Evolutionary conservation across 2,797 vertebrate genomes (phyloP), one percentile per base, ranked within the genome.

Genomic region (Mus spretus): DNA sequence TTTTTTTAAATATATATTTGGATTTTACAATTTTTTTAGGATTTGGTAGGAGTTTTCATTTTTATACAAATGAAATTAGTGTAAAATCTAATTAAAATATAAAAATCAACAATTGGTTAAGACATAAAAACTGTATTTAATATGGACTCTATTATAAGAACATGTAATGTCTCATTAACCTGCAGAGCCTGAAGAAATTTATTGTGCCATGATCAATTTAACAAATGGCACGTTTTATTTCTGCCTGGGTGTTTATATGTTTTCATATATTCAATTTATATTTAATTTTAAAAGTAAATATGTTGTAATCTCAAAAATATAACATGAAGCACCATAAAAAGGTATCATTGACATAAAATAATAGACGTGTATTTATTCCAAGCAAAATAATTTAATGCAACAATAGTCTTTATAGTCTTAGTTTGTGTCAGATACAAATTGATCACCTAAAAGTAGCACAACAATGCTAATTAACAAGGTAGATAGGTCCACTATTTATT

Each of bases 401-500:
- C 40, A 96, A 63, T 4, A 80, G 20, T 89, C 82, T 81, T 94
- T 89, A 88, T 14, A 78, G 12, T 89, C 55, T 86, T 2, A 28
- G 6, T 55, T 61, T 70, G 12, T 53, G 12, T 57, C 31, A 67
- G 19, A n/a, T 70, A 92, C 20, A 94, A 70, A 90, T 55, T 20
- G 14, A 40, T 92, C 65, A 89, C 85, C 81, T 31, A 61, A 74
- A 89, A 74, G 91, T 40, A 84, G 94, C 20, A 79, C 8, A 88
- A 50, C 22, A 89, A 72, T 79, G 44, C 7, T 31, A 53, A 89
- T 97, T 82, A 97, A 67, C 65, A 90, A 83, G 17, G 31, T 55
- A 50, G n/a, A n/a, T 53, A n/a, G 55, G 6, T 28, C 15, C 26
- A 74, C 57, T 96, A 15, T 93, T 96, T 95, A 87, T 96, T 96